Evolutionary conservation across 2,113 vertebrate genomes (phyloP).

Genomic region (Synodontis membranacea): DNA sequence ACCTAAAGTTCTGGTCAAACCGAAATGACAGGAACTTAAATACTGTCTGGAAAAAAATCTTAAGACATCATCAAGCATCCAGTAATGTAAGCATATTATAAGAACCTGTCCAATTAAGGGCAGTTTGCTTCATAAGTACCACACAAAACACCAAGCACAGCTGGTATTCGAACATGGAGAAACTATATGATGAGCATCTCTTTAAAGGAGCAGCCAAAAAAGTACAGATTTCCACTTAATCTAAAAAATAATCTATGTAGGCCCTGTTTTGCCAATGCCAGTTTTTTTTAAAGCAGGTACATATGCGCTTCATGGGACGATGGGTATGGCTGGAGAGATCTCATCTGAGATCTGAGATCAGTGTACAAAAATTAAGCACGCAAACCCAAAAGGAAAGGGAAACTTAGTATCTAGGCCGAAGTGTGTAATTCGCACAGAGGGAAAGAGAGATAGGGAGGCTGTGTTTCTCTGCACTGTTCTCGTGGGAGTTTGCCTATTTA

Average conservation of each 20-base stretch:
- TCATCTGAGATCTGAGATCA: background rate
- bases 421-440: constrained; percentile 57
- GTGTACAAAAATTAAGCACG: background rate
- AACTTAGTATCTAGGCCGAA: constrained; percentile 73
- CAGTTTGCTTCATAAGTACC: background rate
- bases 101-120: background rate
- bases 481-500: constrained; percentile 73
- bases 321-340: background rate
- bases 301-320: background rate
- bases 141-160: background rate
- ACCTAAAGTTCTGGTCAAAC: background rate
- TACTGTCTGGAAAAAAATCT: background rate
- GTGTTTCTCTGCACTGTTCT: constrained; percentile 66
- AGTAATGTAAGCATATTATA: background rate
- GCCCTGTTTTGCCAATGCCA: no score
- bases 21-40: background rate
- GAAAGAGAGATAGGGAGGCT: constrained; percentile 36
- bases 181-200: background rate
- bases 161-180: background rate
- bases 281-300: background rate
- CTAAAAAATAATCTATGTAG: no score
- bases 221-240: background rate
- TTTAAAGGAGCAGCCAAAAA: background rate
- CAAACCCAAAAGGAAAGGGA: constrained; percentile 35
- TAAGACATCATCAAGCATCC: background rate